A percentile compares a stretch with the other conserved stretches of the same genome.
These are phyloP conservation scores for Scaptomyza graminum DNA, from an alignment of 1,140 invertebrate genomes.

Conservation along the genomic window DNA sequence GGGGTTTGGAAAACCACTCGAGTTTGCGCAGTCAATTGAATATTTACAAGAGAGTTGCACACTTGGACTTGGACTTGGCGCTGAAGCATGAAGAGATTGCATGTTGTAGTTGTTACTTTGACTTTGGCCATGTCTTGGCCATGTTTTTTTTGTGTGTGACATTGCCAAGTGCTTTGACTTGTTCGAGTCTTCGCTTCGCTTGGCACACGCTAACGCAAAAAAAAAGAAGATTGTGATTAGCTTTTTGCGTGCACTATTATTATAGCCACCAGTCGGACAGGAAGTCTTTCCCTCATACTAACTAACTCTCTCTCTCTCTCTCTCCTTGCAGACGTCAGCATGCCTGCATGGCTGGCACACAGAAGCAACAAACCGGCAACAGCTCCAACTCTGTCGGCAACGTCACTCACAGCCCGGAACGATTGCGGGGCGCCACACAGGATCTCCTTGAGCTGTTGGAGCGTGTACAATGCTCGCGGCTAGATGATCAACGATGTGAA, in stretches of 20 bases:
- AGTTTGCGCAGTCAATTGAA: slow-evolving; percentile 73
- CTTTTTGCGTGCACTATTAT: slow-evolving; percentile 71
- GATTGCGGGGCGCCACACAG: slow-evolving; percentile 88
- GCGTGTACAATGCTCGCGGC: slow-evolving; percentile 94
- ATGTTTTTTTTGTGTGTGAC: slow-evolving; percentile 14
- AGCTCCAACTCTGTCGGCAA: slow-evolving; percentile 77
- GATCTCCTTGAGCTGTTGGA: slow-evolving; percentile 96
- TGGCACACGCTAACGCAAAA: slow-evolving; percentile 4
- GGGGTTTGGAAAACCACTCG: slow-evolving; percentile 46
- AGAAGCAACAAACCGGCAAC: slow-evolving; percentile 54
- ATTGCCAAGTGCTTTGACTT: slow-evolving; percentile 25
- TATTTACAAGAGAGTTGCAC: slow-evolving; percentile 16
- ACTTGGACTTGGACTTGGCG: slow-evolving; percentile 47
- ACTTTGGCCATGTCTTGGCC: slow-evolving; percentile 28
- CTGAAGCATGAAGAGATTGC: slow-evolving; percentile 71
- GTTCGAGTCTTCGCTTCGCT: slow-evolving; percentile 16
- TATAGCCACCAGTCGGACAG: slow-evolving; percentile 29
- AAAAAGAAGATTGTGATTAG: slow-evolving; percentile 43
- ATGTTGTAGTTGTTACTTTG: slow-evolving; percentile 30
- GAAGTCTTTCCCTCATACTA: slow-evolving; percentile 2
- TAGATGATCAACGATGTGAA: slow-evolving; percentile 97
- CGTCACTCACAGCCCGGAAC: slow-evolving; percentile 83
- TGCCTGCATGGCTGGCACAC: slow-evolving; percentile 84
- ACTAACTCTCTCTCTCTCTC: slow-evolving; percentile 10
- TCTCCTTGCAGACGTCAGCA: slow-evolving; percentile 84